A percentile compares a stretch with the other conserved stretches of the same genome.
Evolutionary conservation across 2,888 invertebrate genomes (phyloP).

Genomic region (Cyclophora punctaria): DNA sequence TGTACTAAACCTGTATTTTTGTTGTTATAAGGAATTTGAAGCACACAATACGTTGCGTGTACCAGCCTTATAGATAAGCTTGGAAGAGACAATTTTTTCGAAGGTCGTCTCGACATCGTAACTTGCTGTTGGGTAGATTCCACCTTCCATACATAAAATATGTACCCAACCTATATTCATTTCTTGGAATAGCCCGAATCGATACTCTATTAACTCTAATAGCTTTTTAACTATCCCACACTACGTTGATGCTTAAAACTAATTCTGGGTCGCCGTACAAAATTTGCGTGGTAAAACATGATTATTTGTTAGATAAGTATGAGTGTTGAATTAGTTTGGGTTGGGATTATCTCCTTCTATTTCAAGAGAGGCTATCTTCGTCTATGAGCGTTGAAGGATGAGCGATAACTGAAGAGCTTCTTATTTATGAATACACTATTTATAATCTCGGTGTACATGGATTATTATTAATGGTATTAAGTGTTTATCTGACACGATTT

Average conservation of each 20-base stretch:
- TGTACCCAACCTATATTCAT: no score
- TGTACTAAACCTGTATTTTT: constrained; percentile 35
- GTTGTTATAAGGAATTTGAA: constrained; percentile 29
- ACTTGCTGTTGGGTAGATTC: constrained; percentile 23
- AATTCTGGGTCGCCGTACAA: no score
- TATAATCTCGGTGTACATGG: no score
- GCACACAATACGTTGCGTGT: constrained; percentile 48
- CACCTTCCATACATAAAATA: constrained; percentile 16
- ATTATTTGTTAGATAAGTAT: no score
- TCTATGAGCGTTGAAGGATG: constrained; percentile 2
- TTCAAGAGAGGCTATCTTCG: no score
- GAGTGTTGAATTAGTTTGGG: no score
- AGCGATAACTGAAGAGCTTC: constrained; percentile 5
- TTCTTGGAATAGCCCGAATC: constrained; percentile 4
- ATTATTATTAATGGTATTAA: no score
- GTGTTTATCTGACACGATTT: no score
- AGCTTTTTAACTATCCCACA: no score
- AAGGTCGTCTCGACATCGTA: constrained; percentile 32
- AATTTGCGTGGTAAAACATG: no score
- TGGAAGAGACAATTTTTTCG: constrained; percentile 40
- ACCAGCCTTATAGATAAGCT: constrained; percentile 41
- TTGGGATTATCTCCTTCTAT: no score
- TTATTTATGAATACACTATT: constrained; percentile 6
- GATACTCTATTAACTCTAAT: constrained; percentile 8
- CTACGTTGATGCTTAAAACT: no score